Base-by-base conservation (phyloP, 2,113 vertebrate species). In the Callaeas wilsoni region DNA sequence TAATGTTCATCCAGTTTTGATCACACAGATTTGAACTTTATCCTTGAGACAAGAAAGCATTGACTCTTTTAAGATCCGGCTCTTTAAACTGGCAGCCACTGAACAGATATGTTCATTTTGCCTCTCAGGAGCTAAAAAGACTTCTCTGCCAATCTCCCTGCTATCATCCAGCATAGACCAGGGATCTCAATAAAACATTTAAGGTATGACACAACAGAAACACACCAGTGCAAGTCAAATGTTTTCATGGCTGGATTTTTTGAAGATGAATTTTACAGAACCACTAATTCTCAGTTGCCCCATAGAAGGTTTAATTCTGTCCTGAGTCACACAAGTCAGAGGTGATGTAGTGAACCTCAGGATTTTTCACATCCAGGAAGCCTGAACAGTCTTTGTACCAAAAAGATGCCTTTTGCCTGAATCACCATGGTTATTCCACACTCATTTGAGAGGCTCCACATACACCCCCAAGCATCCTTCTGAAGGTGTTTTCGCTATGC, bases 1-100 rank as follows among this genome's bases (percentile, higher is more conserved):
- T 95, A 74, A 95, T 93, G 82, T 93, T 95, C 75, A 47, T 95
- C 95, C 85, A 90, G 2, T 86, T 94, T 88, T 95, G 76, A 88
- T 92, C 7, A 4, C 46, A 67, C 67, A 84, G 67, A 90, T 80
- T 76, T 91, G 85, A 93, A 83, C 84, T 90, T 77, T 52, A 90
- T 65, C 63, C 67, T 42, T 73, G 21, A 91, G 90, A 93, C 79
- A 84, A 80, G 92, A 90, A 93, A 80, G 39, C 46, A 32, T 20
- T 88, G 75, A 63, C 52, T 91, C 62, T 64, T 77, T 84, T 52
- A 90, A 89, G 82, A 57, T 57, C 42, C 86, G 42, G 14, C 32
- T 91, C 27, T 83, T 87, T 33, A 69, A 57, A 35, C 30, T 63
- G 62, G 16, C 30, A 95, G 70, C 21, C 55, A 44, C 67, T 49